Evolutionary conservation across 2,113 vertebrate genomes (phyloP), one percentile per base, ranked within the genome.

Genomic region (Physeter macrocephalus): DNA sequence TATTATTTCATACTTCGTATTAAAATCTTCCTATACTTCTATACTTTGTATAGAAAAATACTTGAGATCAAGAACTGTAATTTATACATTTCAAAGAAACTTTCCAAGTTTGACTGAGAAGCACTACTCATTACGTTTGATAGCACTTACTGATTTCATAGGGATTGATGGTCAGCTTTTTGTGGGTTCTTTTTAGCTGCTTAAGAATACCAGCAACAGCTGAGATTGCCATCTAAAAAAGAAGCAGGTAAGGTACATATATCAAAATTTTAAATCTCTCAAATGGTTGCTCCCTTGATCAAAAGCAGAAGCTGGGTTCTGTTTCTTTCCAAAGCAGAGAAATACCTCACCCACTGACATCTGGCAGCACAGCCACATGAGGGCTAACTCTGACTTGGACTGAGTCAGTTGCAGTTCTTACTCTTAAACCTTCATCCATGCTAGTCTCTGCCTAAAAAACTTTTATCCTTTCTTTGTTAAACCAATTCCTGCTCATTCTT

Each of bases 141-240:
- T 52, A 85, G 88, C 97, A 98, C 99, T 97, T 99, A 99, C 99
- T 99, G 96, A 99, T 99, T 98, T 99, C 98, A 0, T 99, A 99
- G 27, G 99, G 99, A 97, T 98, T 99, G 96, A 99, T 97, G n/a
- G 98, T 98, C 95, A 99, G 97, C 98, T 99, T 99, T 98, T 99
- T 99, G 97, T 99, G 99, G 3, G 98, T 96, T 97, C 99, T 99
- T 98, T 99, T 99, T 72, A 99, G 98, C 93, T 99, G 99, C 90
- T 99, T 99, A 96, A 99, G 99, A 98, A 99, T 99, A 34, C 99
- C 99, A 98, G 99, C 99, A 61, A 99, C 99, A 90, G 99, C 99
- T 54, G 99, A 99, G 98, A 99, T 99, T 1, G 99, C 99, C 99
- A 99, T 99, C 99, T 99, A 97, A 20, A 97, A 97, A 83, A 95